phyloP scores from a whole-genome alignment of 2,888 invertebrate species.

The Drosophila multiciliata region DNA sequence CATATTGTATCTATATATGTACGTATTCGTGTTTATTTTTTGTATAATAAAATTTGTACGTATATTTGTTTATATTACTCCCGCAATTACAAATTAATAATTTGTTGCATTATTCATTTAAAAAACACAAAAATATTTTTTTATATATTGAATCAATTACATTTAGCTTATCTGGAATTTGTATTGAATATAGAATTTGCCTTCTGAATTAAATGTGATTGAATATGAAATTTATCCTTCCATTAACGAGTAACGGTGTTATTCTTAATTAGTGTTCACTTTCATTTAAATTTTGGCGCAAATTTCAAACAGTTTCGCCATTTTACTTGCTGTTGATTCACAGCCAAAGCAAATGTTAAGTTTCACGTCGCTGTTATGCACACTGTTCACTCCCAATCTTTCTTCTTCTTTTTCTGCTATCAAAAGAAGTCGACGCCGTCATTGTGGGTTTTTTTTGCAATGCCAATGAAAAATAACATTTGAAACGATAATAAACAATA shows the following conservation, averaged over 20 bases:
- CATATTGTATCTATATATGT: neutral
- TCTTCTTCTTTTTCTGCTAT: constrained; percentile 14
- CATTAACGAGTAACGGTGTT: neutral
- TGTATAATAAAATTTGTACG: neutral
- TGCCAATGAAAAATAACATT: constrained; percentile 12
- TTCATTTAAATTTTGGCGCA: constrained; percentile 6
- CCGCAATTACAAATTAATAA: neutral
- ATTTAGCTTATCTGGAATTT: neutral
- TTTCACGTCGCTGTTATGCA: constrained; percentile 18
- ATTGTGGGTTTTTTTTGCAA: constrained; percentile 18
- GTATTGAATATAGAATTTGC: neutral
- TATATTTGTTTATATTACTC: neutral
- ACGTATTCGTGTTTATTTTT: neutral
- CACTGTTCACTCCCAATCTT: neutral
- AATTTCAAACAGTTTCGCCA: neutral
- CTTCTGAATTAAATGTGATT: neutral
- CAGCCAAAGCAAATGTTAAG: constrained; percentile 5
- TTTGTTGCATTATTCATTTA: neutral
- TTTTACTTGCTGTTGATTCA: neutral
- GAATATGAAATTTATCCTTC: neutral
- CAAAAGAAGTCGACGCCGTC: constrained; percentile 21
- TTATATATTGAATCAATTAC: neutral
- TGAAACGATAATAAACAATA: neutral
- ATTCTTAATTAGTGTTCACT: neutral
- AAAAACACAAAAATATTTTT: neutral